Percentiles rank a stretch among this genome's conserved stretches.
Evolutionary conservation across 2,888 invertebrate species (phyloP).

Genomic region (Melikaiella ostensackeni): DNA sequence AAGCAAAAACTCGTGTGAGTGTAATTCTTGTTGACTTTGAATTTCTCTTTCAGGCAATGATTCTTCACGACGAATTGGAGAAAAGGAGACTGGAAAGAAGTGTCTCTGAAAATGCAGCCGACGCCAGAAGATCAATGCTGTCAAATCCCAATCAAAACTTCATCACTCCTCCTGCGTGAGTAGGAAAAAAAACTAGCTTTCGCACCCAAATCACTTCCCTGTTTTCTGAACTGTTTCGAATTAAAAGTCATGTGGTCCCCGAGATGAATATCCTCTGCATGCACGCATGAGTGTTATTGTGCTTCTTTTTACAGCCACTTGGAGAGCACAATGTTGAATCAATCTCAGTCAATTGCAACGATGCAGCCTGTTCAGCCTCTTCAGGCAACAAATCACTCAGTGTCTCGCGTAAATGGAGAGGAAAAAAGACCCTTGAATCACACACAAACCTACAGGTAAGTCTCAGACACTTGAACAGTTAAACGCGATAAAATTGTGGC

Average conservation of each 20-base stretch:
- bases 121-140: constrained; percentile 67
- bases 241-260: background rate
- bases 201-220: constrained; percentile 5
- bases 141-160: constrained; percentile 67
- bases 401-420: constrained; percentile 80
- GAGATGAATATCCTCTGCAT: constrained; percentile 44
- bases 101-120: constrained; percentile 72
- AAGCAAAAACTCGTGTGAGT: background rate
- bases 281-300: constrained; percentile 62
- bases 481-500: background rate
- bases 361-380: constrained; percentile 64
- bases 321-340: constrained; percentile 65
- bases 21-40: background rate
- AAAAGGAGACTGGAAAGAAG: constrained; percentile 73
- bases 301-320: constrained; percentile 67
- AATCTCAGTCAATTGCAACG: constrained; percentile 60
- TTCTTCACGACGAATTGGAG: constrained; percentile 73
- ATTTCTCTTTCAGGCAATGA: constrained; percentile 66
- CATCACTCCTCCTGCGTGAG: constrained; percentile 72
- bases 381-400: constrained; percentile 60
- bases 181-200: constrained; percentile 23
- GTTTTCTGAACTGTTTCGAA: constrained; percentile 10
- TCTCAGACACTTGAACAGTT: constrained; percentile 47
- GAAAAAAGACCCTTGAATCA: constrained; percentile 83
- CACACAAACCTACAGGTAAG: constrained; percentile 88